Evolutionary conservation across 2,113 vertebrate genomes (phyloP).

Genomic region (Pedionomus torquatus): DNA sequence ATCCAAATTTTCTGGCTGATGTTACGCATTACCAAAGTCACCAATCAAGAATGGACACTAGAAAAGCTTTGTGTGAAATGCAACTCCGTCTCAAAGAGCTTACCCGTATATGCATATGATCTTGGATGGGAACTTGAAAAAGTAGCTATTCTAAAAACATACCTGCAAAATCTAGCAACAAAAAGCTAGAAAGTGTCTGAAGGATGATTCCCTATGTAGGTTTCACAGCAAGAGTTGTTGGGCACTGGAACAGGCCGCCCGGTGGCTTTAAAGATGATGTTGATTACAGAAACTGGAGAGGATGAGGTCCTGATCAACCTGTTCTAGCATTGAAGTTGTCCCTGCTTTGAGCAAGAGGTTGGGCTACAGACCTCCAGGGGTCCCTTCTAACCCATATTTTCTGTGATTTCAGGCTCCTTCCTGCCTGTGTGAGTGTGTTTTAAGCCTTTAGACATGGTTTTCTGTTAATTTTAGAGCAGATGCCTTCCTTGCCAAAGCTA

Average conservation of each 20-base stretch:
- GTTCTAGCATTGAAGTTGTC: fast-evolving
- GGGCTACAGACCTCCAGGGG: background rate
- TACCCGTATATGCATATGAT: background rate
- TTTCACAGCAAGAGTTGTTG: background rate
- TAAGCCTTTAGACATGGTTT: background rate
- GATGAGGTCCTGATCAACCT: background rate
- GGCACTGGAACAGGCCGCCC: background rate
- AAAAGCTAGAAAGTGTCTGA: background rate
- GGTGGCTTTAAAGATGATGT: fast-evolving
- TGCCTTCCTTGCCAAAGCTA: background rate
- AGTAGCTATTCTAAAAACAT: background rate
- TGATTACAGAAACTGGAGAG: background rate
- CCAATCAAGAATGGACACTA: background rate
- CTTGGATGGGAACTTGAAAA: background rate
- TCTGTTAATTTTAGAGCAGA: constrained; percentile 8
- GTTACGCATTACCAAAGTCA: background rate
- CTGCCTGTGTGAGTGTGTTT: background rate
- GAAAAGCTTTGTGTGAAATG: background rate
- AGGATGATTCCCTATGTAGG: background rate
- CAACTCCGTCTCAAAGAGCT: background rate
- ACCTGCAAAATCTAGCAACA: background rate
- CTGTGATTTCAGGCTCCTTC: background rate
- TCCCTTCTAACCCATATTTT: background rate
- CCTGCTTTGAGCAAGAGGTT: background rate
- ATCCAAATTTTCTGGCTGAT: background rate